Conservation (phyloP, 2,797 vertebrate genomes). For the Sylvilagus floridanus region DNA sequence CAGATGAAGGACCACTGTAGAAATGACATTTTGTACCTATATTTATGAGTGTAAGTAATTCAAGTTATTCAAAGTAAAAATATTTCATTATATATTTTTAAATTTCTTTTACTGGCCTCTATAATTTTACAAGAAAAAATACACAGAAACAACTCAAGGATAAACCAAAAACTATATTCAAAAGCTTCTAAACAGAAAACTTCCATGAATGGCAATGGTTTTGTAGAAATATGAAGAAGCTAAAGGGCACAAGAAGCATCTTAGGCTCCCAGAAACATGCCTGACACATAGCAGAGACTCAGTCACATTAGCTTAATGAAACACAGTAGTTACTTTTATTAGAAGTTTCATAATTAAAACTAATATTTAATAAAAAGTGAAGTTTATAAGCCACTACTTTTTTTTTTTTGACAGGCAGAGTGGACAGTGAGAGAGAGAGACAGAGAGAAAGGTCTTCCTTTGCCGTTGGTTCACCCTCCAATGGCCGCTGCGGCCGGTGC, state of each 20-base stretch:
- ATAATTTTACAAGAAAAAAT: background rate
- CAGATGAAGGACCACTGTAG: background rate
- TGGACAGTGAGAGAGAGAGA: too few species aligned
- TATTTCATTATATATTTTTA: background rate
- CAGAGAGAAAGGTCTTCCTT: too few species aligned
- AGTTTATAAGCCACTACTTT: too few species aligned
- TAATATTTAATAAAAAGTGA: background rate
- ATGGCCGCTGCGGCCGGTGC: too few species aligned
- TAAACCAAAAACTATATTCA: background rate
- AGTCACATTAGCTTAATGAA: background rate
- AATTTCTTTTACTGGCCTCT: background rate
- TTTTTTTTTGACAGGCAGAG: too few species aligned
- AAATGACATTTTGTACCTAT: background rate
- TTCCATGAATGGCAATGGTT: background rate
- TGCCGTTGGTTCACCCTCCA: too few species aligned
- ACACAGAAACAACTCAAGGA: background rate
- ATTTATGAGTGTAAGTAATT: background rate
- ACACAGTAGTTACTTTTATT: background rate
- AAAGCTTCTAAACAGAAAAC: background rate
- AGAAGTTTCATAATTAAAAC: background rate
- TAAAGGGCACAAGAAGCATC: background rate
- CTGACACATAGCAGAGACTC: background rate
- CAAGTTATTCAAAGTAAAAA: background rate
- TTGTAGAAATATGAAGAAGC: background rate
- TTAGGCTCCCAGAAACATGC: too few species aligned